phyloP scores from a whole-genome alignment of 1,140 invertebrate genomes.

The Drosophila pseudoananassae region DNA sequence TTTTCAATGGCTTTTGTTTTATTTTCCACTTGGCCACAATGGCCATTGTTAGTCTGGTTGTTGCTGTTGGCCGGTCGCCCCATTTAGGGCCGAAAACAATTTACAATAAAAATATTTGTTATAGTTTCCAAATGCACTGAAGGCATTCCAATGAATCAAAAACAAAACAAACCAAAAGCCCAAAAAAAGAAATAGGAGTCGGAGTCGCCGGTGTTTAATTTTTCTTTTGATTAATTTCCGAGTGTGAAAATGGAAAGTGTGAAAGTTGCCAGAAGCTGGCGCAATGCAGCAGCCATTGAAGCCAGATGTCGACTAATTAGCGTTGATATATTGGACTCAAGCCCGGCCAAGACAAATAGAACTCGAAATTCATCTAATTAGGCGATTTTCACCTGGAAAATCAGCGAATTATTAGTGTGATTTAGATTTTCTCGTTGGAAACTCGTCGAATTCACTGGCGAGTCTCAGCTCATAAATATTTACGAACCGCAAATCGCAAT shows the following conservation, averaged over 20 bases:
- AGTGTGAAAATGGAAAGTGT: slow-evolving; percentile 79
- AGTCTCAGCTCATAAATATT: slow-evolving; percentile 68
- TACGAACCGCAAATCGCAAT: slow-evolving; percentile 55
- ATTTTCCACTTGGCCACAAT: slow-evolving; percentile 46
- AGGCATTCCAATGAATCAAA: slow-evolving; percentile 26
- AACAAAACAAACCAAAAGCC: slow-evolving; percentile 31
- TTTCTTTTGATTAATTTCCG: slow-evolving; percentile 67
- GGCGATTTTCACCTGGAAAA: slow-evolving; percentile 64
- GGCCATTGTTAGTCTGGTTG: slow-evolving; percentile 33
- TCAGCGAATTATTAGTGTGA: slow-evolving; percentile 70
- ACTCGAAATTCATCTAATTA: slow-evolving; percentile 71
- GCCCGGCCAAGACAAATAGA: slow-evolving; percentile 53
- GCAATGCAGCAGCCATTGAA: slow-evolving; percentile 13
- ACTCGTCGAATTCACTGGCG: slow-evolving; percentile 29
- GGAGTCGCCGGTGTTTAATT: slow-evolving; percentile 32
- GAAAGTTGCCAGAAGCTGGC: slow-evolving; percentile 57
- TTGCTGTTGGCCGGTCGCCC: slow-evolving; percentile 26
- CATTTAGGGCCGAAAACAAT: slow-evolving; percentile 45
- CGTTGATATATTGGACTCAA: slow-evolving; percentile 63
- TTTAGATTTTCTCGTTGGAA: slow-evolving; percentile 51
- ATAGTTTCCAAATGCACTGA: slow-evolving; percentile 56
- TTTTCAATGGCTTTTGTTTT: slow-evolving; percentile 54
- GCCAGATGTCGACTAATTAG: slow-evolving; percentile 67
- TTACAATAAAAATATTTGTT: slow-evolving; percentile 56
- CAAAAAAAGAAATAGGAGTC: slow-evolving; percentile 10